Evolutionary conservation across 2,113 vertebrate species (phyloP).

Genomic region (Cynocephalus volans): DNA sequence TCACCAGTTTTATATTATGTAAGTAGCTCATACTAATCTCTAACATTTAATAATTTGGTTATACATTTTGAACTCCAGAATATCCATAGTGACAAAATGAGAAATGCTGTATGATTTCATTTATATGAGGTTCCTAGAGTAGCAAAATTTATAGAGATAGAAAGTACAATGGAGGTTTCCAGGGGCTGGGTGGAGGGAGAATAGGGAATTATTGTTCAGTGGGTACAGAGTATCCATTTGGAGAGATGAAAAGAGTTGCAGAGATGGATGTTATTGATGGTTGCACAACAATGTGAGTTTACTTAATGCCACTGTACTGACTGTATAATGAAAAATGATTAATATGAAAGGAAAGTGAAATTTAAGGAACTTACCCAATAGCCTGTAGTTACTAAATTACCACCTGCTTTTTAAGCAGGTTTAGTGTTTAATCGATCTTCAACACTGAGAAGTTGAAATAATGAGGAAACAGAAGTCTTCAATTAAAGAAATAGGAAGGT

Average conservation of each 20-base stretch:
- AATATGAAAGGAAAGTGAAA: too few species aligned
- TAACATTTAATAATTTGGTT: neutral
- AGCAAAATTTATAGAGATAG: neutral
- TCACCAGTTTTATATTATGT: neutral
- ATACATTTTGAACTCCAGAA: neutral
- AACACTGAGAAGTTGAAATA: neutral
- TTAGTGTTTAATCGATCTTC: neutral
- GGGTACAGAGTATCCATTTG: neutral
- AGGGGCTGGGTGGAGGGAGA: rapidly evolving
- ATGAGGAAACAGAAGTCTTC: neutral
- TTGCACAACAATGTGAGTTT: neutral
- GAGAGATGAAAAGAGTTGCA: neutral
- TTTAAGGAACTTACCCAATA: neutral
- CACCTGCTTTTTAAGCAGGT: neutral
- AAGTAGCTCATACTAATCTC: neutral
- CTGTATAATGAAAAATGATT: neutral
- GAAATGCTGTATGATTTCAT: neutral
- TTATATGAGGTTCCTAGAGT: neutral
- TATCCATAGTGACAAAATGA: neutral
- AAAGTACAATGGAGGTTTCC: neutral
- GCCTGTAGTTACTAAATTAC: rapidly evolving
- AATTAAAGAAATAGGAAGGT: neutral
- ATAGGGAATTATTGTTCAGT: too few species aligned
- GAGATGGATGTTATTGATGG: too few species aligned
- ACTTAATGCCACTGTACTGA: neutral